Percentiles rank a stretch among this genome's conserved stretches.
Conservation (phyloP, 2,113 vertebrate genomes). For the Hystrix cristata region DNA sequence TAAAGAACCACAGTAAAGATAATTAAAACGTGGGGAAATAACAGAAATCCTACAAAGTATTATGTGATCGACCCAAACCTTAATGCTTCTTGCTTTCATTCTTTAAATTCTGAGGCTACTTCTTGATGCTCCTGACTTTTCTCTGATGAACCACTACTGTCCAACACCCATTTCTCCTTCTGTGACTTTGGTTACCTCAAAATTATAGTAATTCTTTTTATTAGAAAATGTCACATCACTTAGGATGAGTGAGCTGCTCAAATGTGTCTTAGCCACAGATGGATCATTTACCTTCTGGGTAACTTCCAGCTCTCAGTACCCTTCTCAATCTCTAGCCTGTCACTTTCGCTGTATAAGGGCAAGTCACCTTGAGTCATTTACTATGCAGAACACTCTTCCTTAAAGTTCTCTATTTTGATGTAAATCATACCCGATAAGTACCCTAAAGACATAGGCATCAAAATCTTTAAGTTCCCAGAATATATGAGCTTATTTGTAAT, state of each 20-base stretch:
- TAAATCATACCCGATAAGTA: background rate
- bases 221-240: background rate
- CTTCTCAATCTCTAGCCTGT: background rate
- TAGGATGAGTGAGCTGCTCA: background rate
- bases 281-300: slow-evolving; percentile 16
- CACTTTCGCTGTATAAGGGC: slow-evolving; percentile 33
- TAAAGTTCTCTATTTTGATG: slow-evolving; percentile 20
- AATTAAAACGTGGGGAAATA: background rate
- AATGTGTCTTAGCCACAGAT: slow-evolving; percentile 16
- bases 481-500: background rate
- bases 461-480: background rate
- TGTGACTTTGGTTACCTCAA: slow-evolving; percentile 42
- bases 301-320: background rate
- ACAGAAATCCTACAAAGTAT: background rate
- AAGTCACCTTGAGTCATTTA: slow-evolving; percentile 34
- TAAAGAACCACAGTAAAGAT: background rate
- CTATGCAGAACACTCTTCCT: background rate
- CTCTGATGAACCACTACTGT: background rate
- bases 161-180: slow-evolving; percentile 20
- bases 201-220: background rate
- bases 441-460: background rate
- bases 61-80: background rate
- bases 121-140: background rate
- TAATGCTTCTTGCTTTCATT: background rate
- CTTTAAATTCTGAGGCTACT: background rate